Conservation (phyloP, 2,797 vertebrate species). For the Luscinia luscinia region DNA sequence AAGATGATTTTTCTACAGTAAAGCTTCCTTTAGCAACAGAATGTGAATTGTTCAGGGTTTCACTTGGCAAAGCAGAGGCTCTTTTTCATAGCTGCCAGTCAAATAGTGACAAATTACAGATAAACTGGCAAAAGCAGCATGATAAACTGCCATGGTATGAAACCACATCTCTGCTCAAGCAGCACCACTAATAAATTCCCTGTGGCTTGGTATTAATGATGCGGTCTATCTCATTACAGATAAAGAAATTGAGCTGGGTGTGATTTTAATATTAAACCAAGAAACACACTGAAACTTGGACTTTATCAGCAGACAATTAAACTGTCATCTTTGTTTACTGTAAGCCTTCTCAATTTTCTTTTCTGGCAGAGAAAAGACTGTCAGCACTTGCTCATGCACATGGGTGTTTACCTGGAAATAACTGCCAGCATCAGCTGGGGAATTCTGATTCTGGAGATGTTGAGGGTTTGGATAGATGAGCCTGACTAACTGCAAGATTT, state of each 20-base stretch:
- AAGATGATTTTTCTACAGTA: background rate
- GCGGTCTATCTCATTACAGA: background rate
- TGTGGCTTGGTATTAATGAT: background rate
- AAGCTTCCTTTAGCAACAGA: background rate
- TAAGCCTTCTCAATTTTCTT: slow-evolving; percentile 6
- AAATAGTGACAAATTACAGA: slow-evolving; percentile 1
- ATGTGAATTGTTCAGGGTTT: background rate
- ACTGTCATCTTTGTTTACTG: slow-evolving; percentile 23
- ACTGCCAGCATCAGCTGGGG: background rate
- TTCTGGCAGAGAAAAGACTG: background rate
- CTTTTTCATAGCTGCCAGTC: slow-evolving; percentile 10
- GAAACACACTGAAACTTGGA: background rate
- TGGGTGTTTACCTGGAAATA: slow-evolving; percentile 11
- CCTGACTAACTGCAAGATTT: background rate
- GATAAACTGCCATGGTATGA: background rate
- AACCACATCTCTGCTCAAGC: background rate
- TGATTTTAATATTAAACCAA: slow-evolving; percentile 9
- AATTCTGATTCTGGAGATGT: background rate
- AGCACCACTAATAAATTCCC: background rate
- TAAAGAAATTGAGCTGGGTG: background rate
- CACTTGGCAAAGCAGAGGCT: background rate
- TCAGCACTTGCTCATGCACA: background rate
- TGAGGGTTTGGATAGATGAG: background rate
- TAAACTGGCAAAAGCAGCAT: background rate
- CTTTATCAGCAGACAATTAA: slow-evolving; percentile 17